Conservation (phyloP, 2,797 vertebrate species). For the Hemibagrus guttatus region DNA sequence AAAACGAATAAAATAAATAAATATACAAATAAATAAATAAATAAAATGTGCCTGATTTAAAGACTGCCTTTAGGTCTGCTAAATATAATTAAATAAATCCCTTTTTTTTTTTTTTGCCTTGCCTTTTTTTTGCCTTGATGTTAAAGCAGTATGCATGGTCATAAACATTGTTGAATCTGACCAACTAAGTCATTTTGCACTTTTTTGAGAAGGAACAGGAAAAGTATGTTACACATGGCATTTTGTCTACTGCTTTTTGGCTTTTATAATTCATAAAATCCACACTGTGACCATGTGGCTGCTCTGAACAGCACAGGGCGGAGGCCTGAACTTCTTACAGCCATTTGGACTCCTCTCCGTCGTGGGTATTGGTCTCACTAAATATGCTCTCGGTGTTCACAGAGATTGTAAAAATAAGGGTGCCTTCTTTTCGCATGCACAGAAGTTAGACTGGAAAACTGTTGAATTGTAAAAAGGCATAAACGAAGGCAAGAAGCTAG, state of each 20-base stretch:
- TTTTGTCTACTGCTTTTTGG: background rate
- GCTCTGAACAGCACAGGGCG: background rate
- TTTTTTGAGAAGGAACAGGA: background rate
- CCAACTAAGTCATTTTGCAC: background rate
- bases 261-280: background rate
- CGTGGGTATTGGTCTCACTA: background rate
- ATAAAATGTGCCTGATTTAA: background rate
- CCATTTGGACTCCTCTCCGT: background rate
- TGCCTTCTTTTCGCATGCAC: background rate
- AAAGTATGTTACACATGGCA: background rate
- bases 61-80: background rate
- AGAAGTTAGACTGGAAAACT: background rate
- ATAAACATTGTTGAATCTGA: background rate
- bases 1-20: background rate
- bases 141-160: background rate
- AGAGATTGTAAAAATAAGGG: background rate
- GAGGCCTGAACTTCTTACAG: background rate
- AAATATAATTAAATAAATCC: background rate
- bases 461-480: background rate
- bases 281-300: background rate
- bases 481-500: background rate
- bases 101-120: background rate
- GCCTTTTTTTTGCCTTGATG: background rate
- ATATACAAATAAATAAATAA: background rate
- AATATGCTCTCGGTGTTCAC: background rate